Conservation (phyloP, 2,888 invertebrate species). For the Bugula neritina region DNA sequence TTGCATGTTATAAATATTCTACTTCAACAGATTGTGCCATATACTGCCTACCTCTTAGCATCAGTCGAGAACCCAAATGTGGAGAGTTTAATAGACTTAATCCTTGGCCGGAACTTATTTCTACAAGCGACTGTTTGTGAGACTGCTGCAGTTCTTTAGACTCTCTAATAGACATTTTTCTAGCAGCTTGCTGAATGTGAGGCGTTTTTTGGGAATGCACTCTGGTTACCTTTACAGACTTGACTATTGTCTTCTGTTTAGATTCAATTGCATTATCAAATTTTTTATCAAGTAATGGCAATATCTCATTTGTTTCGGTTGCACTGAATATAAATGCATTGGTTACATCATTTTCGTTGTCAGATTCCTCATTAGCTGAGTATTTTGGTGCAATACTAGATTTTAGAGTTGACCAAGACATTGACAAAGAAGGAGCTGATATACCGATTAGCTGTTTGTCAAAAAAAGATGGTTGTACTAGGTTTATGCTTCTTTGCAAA, state of each 20-base stretch:
- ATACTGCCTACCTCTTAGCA: too few species aligned
- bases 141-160: background rate
- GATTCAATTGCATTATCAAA: background rate
- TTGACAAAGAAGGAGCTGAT: background rate
- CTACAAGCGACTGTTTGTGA: too few species aligned
- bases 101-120: too few species aligned
- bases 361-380: background rate
- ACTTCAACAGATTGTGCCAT: too few species aligned
- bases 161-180: background rate
- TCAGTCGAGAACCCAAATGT: too few species aligned
- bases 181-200: conserved; percentile 14
- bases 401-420: background rate
- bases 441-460: background rate
- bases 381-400: background rate
- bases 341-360: background rate
- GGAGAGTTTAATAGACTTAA: too few species aligned
- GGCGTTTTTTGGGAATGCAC: conserved; percentile 16
- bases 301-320: background rate
- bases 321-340: conserved; percentile 22
- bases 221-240: conserved; percentile 6
- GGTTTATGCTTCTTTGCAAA: background rate
- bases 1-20: too few species aligned
- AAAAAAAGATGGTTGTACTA: background rate
- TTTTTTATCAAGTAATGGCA: background rate
- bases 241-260: background rate